Base-by-base conservation (phyloP, 1,140 invertebrate genomes). In the Brachionus rotundiformis region DNA sequence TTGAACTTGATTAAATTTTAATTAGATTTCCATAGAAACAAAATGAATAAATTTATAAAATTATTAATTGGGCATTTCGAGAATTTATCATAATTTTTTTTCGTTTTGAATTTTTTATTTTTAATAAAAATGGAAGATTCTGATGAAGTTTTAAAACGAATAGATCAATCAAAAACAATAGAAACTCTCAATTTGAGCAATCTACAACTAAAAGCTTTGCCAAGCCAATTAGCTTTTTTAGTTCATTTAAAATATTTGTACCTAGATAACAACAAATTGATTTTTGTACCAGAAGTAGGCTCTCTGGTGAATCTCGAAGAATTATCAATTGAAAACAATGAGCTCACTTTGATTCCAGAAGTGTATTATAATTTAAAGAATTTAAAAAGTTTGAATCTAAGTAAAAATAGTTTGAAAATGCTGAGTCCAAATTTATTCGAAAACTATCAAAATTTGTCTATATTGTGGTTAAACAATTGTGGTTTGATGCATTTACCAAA, bases 221-320 rank as follows among this genome's bases (percentile, higher is more conserved):
- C 97, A 19, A 91, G 93, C 85, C 95, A 95, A 23, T 90, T 99
- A 83, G 92, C 94, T 49, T 91, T 93, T 85, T 86, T 99, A 76
- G 91, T 91, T 2, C 95, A 95, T 86, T 90, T 99, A 76, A 93
- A 98, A 88, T 91, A 95, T 84, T 89, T 99, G 65, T 98, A 99
- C 90, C 90, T 99, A 82, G 98, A 98, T 75, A 95, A 98, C 87
- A 99, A 99, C 90, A 95, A 98, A 89, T 94, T 99, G 68, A 95
- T 98, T 86, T 93, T 95, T 89, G 90, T 99, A 91, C 96, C 97
- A n/a, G 86, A 87, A 81, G 33, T 87, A 0, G 84, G 80, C 3
- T 29, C 65, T 11, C 80, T 87, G 41, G 11, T 68, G 1, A 71
- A 82, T 25, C 75, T 87, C 16, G 84, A 86, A 59, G 86, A 86